Conservation (phyloP, 2,888 invertebrate genomes). For the Aelia acuminata region DNA sequence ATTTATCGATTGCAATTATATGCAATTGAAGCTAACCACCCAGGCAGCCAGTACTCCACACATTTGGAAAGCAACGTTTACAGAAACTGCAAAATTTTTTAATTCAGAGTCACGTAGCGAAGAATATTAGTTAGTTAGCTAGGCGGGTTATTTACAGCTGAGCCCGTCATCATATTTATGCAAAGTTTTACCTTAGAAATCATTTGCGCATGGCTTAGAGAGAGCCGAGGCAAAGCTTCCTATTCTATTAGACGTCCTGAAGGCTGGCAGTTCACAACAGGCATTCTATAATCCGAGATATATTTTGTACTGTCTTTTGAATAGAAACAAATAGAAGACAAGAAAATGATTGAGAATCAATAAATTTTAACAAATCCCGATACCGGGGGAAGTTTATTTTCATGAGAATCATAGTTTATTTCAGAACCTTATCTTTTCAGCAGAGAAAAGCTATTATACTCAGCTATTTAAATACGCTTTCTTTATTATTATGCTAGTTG, state of each 20-base stretch:
- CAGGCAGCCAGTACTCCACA: too few relatives aligned
- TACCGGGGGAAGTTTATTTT: not conserved
- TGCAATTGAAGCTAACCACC: too few relatives aligned
- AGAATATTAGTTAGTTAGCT: not conserved
- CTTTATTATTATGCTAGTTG: too few relatives aligned
- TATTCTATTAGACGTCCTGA: not conserved
- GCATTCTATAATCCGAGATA: not conserved
- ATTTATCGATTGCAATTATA: not conserved
- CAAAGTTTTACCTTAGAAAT: not conserved
- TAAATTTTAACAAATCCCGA: not conserved
- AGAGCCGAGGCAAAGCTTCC: not conserved
- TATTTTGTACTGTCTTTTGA: not conserved
- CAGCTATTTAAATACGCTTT: too few relatives aligned
- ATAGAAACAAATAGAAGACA: not conserved
- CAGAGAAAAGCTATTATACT: not conserved
- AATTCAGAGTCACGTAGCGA: slow-evolving; percentile 14
- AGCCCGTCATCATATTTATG: not conserved
- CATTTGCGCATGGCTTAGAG: not conserved
- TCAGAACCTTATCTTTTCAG: not conserved
- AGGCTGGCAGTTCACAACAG: not conserved
- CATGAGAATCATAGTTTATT: not conserved
- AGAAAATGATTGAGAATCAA: not conserved
- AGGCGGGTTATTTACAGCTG: not conserved
- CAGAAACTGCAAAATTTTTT: not conserved
- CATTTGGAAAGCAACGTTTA: not conserved